phyloP scores from a whole-genome alignment of 2,888 invertebrate species.

The Luperina testacea region DNA sequence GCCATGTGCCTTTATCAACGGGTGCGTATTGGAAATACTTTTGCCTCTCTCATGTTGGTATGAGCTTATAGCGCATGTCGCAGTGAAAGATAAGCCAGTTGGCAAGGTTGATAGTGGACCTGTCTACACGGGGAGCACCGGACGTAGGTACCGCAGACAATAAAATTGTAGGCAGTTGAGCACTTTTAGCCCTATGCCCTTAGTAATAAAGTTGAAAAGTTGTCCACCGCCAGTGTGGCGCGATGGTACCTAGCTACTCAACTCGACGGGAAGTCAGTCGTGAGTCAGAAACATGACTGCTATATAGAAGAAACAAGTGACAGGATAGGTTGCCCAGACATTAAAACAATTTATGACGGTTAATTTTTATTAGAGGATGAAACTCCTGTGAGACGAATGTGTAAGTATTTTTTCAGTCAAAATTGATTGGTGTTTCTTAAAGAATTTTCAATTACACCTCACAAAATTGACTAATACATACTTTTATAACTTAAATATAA shows the following conservation, averaged over 20 bases:
- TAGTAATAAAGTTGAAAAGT: not conserved
- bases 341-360: not conserved
- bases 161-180: not conserved
- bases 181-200: not conserved
- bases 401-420: not conserved
- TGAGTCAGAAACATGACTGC: not conserved
- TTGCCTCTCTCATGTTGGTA: not conserved
- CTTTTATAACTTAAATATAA: not conserved
- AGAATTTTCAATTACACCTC: not conserved
- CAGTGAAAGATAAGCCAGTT: conserved; percentile 24
- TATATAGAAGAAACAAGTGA: not conserved
- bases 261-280: not conserved
- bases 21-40: not conserved
- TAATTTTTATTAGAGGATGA: not conserved
- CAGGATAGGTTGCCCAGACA: not conserved
- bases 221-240: not conserved
- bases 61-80: conserved; percentile 4
- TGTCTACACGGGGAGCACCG: not conserved
- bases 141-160: not conserved
- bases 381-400: not conserved
- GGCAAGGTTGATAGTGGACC: not conserved
- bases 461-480: not conserved
- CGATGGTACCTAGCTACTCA: not conserved
- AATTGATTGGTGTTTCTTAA: not conserved
- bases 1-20: not conserved